Percentiles rank a stretch among this genome's conserved stretches.
phyloP scores from a whole-genome alignment of 92 coral and sea anemone genomes.

The Parazoanthus atlanticus region DNA sequence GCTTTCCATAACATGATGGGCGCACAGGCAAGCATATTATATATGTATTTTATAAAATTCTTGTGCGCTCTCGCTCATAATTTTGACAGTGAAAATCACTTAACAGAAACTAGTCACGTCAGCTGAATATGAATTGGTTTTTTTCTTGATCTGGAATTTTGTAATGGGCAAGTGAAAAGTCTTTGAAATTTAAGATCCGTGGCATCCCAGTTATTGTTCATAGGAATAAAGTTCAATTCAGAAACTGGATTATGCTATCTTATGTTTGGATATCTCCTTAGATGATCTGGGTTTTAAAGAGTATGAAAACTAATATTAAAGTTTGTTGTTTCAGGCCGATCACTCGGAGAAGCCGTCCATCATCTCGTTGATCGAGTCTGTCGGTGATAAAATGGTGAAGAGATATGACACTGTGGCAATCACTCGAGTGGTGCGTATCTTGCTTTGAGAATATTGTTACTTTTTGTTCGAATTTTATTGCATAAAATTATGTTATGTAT shows the following conservation, averaged over 20 bases:
- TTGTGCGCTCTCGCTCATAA: too few relatives aligned
- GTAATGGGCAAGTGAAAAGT: not conserved
- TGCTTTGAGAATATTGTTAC: not conserved
- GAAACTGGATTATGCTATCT: not conserved
- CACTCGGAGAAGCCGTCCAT: conserved; percentile 98
- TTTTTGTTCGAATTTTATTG: too few relatives aligned
- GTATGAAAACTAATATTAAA: not conserved
- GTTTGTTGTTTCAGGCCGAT: conserved; percentile 68
- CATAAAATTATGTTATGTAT: not conserved
- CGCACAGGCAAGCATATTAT: too few relatives aligned
- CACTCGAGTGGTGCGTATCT: conserved; percentile 65
- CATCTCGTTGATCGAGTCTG: conserved; percentile 66
- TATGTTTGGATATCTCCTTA: too few relatives aligned
- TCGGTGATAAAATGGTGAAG: conserved; percentile 86
- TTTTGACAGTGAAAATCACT: too few relatives aligned
- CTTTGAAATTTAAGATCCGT: too few relatives aligned
- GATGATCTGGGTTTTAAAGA: not conserved
- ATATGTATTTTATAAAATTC: too few relatives aligned
- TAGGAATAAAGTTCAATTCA: not conserved
- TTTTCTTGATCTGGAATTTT: too few relatives aligned
- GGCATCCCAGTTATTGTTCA: not conserved
- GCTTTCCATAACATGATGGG: too few relatives aligned
- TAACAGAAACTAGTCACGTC: too few relatives aligned
- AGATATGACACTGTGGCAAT: conserved; percentile 91
- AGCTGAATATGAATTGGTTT: too few relatives aligned